Percentiles rank a stretch among this genome's conserved stretches.
phyloP scores from a whole-genome alignment of 2,888 invertebrate genomes.

The Deilephila porcellus region DNA sequence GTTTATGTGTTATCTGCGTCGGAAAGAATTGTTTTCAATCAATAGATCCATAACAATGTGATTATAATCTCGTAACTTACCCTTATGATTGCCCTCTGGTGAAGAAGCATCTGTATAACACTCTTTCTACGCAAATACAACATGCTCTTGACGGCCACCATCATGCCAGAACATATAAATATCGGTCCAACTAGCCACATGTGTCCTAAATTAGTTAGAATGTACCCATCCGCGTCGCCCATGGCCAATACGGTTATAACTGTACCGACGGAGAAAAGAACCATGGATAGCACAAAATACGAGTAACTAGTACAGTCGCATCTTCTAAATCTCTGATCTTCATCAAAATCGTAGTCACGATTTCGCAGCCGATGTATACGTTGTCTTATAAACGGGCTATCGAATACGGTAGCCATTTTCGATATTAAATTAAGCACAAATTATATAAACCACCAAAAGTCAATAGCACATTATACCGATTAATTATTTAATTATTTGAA shows the following conservation, averaged over 20 bases:
- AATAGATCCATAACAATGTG: background rate
- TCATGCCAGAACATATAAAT: constrained; percentile 87
- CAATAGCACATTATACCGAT: constrained; percentile 28
- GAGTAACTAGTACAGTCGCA: constrained; percentile 88
- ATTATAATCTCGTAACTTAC: constrained; percentile 63
- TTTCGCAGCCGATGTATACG: constrained; percentile 85
- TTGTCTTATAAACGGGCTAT: constrained; percentile 86
- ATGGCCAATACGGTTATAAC: constrained; percentile 87
- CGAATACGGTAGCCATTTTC: constrained; percentile 87
- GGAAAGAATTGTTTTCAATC: background rate
- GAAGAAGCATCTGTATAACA: constrained; percentile 87
- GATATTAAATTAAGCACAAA: constrained; percentile 41
- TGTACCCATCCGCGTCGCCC: constrained; percentile 85
- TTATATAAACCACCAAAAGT: background rate
- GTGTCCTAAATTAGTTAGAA: constrained; percentile 86
- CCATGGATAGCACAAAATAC: constrained; percentile 86
- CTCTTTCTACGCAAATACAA: constrained; percentile 87
- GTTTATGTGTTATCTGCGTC: background rate
- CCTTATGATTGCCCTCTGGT: constrained; percentile 86
- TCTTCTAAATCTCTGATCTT: constrained; percentile 85
- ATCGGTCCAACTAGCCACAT: constrained; percentile 89
- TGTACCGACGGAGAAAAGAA: constrained; percentile 86
- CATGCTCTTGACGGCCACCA: constrained; percentile 88
- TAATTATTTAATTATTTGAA: background rate
- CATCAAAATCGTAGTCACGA: constrained; percentile 85